These are phyloP conservation scores for Lysiphlebus fabarum DNA, from an alignment of 1,140 invertebrate genomes.

Conservation along the genomic window DNA sequence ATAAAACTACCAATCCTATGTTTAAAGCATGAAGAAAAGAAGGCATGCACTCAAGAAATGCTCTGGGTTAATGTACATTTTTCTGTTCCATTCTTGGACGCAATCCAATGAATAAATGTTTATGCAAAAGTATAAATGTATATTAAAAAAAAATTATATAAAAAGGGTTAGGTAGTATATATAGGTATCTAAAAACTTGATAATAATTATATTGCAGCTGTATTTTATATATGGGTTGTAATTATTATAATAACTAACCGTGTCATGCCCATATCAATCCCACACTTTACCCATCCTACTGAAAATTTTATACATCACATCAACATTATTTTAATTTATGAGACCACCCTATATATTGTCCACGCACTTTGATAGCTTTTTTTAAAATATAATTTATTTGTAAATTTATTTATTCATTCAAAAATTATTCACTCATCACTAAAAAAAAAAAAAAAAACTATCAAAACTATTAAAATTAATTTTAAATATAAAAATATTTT, in stretches of 20 bases:
- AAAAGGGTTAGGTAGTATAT: no score
- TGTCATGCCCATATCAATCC: slow-evolving; percentile 13
- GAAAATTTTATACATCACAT: slow-evolving; percentile 9
- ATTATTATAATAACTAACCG: slow-evolving; percentile 24
- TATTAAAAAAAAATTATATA: no score
- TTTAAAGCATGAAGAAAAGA: slow-evolving; percentile 21
- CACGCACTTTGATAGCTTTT: not conserved
- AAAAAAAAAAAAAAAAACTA: no score
- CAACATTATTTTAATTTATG: slow-evolving; percentile 5
- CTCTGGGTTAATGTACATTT: no score
- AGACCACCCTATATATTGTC: slow-evolving; percentile 13
- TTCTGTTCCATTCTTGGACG: no score
- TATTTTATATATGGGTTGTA: slow-evolving; percentile 7
- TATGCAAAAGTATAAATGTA: slow-evolving; percentile 15
- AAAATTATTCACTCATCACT: no score
- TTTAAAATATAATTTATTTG: no score
- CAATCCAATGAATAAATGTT: slow-evolving; percentile 22
- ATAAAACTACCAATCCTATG: slow-evolving; percentile 21
- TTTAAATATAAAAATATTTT: no score
- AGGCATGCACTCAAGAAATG: not conserved
- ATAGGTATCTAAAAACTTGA: no score
- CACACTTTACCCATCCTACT: not conserved
- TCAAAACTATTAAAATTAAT: no score
- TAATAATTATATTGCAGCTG: slow-evolving; percentile 24
- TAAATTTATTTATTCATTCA: no score